Base-by-base conservation (phyloP, 2,797 vertebrate genomes). In the Cetoscarus ocellatus region DNA sequence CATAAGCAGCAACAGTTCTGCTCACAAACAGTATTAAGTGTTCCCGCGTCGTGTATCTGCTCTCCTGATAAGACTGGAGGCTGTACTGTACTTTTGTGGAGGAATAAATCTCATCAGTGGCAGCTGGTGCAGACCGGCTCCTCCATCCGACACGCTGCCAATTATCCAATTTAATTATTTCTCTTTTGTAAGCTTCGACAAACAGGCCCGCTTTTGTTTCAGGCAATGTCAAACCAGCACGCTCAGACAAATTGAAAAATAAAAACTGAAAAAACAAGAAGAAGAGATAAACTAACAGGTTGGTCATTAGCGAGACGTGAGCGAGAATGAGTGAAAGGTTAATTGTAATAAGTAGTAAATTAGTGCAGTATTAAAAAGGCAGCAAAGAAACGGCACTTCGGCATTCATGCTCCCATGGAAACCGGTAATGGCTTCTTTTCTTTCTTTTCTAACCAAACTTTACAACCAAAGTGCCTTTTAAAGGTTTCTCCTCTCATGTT, bases 81-180 rank as follows among this genome's bases (percentile, higher is more conserved):
- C 56, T 61, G 38, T 54, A 47, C 48, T 65, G 52, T 53, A 39
- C 38, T 43, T 60, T 53, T 45, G 43, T 13, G 39, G 59, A 72
- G 27, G 19, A 73, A 66, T 53, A 65, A 69, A 76, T 73, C 65
- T 65, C 56, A 70, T 61, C 51, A 69, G 51, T 67, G 38, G 47
- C 74, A 70, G 65, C 50, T 61, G 43, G 17, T 73, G 43, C 53
- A 58, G 52, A 34, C 35, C 40, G 61, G 43, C 55, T 63, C 19
- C 57, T 69, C 55, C 36, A 61, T 43, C 34, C 27, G 18, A 61
- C 43, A 38, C 43, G 27, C 15, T 62, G 61, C 58, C 70, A 81
- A 70, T 77, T 45, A 74, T 63, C 53, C 62, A 67, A 64, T 82
- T 70, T 50, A 70, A 67, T 70, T 67, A 70, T 44, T 61, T 54